Evolutionary conservation across 2,888 invertebrate genomes (phyloP), one percentile per base, ranked within the genome.

Genomic region (Mylabris sibirica): DNA sequence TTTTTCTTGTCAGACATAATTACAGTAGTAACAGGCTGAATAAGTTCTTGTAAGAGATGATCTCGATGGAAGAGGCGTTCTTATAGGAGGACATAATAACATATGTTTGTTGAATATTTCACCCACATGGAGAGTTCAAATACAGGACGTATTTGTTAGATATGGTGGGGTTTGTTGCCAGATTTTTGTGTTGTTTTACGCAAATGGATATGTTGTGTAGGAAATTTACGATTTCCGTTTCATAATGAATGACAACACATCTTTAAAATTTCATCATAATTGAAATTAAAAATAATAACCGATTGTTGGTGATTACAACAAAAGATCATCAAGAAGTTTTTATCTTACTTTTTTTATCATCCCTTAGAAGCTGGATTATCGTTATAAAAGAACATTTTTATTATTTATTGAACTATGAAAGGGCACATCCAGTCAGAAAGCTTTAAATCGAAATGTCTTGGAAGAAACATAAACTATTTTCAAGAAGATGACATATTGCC

Each of bases 141-240:
- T 49, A 49, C 49, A 49, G 49, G 49, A 49, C 49, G 49, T 49
- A 49, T 49, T 49, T 49, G 20, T 49, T 49, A 49, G 49, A 49
- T 49, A 49, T 49, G 49, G 49, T 49, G 6, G 49, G 49, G 20
- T 20, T 20, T 49, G 49, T 49, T 49, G 11, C 49, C 49, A 49
- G 49, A 49, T 49, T 49, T 49, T 20, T 49, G 41, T 44, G 44
- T 49, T 49, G 20, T 41, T 41, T 41, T 44, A 17, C 44, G 9
- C 9, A 49, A 49, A 49, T 49, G 49, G 20, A 49, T 49, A 11
- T 49, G 20, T 20, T 49, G 20, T 49, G 20, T 49, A 20, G 49
- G 17, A 20, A 49, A 49, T 49, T 49, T 20, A 49, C 20, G 49
- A 49, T 49, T 49, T 49, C 49, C 49, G 49, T 49, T 49, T 20